phyloP scores from a whole-genome alignment of 2,797 vertebrate species.

The Neopelma chrysocephalum region DNA sequence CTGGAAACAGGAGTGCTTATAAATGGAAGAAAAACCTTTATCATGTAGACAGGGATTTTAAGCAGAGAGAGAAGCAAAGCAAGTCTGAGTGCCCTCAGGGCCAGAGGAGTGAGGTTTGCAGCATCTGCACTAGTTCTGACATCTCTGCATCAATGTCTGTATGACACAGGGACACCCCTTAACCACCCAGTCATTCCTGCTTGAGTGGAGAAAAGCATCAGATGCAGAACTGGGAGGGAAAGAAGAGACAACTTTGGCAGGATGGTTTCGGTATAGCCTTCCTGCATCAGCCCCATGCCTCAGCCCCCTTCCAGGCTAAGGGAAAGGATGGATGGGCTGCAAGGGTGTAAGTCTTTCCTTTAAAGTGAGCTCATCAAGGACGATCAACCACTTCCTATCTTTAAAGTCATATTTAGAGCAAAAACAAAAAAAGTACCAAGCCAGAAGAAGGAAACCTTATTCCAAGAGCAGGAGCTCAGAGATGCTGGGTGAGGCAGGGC shows the following conservation, averaged over 20 bases:
- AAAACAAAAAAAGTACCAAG: background rate
- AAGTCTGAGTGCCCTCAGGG: background rate
- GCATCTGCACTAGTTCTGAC: background rate
- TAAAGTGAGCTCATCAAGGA: background rate
- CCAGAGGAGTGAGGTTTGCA: background rate
- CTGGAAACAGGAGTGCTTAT: background rate
- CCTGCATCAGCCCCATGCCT: background rate
- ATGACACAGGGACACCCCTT: accelerated
- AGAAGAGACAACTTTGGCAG: accelerated
- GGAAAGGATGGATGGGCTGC: background rate
- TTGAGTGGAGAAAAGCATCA: background rate
- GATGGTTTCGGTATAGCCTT: background rate
- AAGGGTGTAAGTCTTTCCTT: background rate
- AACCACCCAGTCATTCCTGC: background rate
- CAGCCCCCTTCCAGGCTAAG: background rate
- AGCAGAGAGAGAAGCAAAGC: background rate
- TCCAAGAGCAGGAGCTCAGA: background rate
- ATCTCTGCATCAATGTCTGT: background rate
- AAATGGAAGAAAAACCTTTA: background rate
- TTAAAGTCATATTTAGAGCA: background rate
- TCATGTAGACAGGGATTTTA: background rate
- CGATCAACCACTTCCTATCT: accelerated
- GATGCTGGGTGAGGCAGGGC: background rate
- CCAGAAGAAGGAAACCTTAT: background rate
- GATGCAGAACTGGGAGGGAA: background rate